A percentile compares a stretch with the other conserved stretches of the same genome.
phyloP scores from a whole-genome alignment of 1,140 invertebrate species.

The Glomeris maerens region DNA sequence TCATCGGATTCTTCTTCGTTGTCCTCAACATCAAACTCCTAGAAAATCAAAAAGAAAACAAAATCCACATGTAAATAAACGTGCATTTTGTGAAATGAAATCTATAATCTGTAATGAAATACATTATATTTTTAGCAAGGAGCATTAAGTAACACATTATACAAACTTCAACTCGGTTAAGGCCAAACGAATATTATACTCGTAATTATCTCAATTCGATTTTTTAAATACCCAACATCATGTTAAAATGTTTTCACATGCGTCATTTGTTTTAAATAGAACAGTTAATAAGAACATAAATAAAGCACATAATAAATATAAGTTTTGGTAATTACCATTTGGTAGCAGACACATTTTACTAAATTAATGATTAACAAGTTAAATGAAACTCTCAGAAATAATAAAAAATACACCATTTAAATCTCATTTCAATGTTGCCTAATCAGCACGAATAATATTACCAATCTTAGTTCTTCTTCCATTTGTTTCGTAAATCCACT shows the following conservation, averaged over 20 bases:
- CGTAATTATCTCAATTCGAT: too few relatives aligned
- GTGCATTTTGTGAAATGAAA: neutral
- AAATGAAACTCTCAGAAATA: neutral
- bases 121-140: too few relatives aligned
- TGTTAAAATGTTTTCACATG: too few relatives aligned
- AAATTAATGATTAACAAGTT: neutral
- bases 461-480: constrained; percentile 42
- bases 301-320: too few relatives aligned
- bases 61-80: neutral
- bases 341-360: neutral
- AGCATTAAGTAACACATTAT: too few relatives aligned
- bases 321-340: too few relatives aligned
- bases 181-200: too few relatives aligned
- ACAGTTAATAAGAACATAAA: too few relatives aligned
- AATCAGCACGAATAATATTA: neutral
- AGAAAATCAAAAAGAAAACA: too few relatives aligned
- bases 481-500: constrained; percentile 80
- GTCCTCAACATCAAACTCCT: constrained; percentile 8
- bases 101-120: neutral
- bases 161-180: too few relatives aligned
- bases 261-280: too few relatives aligned
- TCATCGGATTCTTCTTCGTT: constrained; percentile 1
- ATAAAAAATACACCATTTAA: neutral
- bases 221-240: too few relatives aligned
- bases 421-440: neutral